Evolutionary conservation across 2,888 invertebrate genomes (phyloP).

Genomic region (Taenaris catops): DNA sequence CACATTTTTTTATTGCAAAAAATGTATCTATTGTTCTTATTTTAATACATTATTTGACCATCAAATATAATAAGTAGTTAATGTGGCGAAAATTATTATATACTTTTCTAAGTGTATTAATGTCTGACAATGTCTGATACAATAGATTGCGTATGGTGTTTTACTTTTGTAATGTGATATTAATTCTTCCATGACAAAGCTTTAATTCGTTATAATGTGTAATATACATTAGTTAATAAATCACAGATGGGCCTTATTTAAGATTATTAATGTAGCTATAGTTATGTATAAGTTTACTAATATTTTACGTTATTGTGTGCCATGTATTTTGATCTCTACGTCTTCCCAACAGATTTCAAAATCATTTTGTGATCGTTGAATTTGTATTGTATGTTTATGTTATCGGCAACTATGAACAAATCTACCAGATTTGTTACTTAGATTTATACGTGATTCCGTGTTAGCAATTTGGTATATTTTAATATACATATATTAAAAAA

Average conservation of each 20-base stretch:
- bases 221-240: slow-evolving; percentile 27
- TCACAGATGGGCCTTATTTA: slow-evolving; percentile 39
- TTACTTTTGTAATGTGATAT: slow-evolving; percentile 68
- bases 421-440: too few species aligned
- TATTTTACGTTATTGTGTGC: slow-evolving; percentile 21
- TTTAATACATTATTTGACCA: too few species aligned
- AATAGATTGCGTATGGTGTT: slow-evolving; percentile 1
- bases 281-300: slow-evolving; percentile 13
- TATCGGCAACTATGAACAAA: too few species aligned
- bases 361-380: slow-evolving; percentile 13
- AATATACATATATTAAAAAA: slow-evolving; percentile 8
- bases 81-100: too few species aligned
- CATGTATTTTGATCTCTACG: slow-evolving; percentile 73
- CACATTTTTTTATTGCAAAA: too few species aligned
- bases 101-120: too few species aligned
- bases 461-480: too few species aligned
- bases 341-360: slow-evolving; percentile 43
- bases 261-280: slow-evolving; percentile 16
- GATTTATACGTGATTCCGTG: slow-evolving; percentile 16
- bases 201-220: slow-evolving; percentile 73
- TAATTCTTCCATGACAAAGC: slow-evolving; percentile 71
- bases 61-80: too few species aligned
- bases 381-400: slow-evolving; percentile 14
- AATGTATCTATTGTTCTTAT: too few species aligned
- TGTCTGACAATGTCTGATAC: too few species aligned